These are phyloP conservation scores for Agrilus planipennis DNA, from an alignment of 1,140 invertebrate genomes.

Conservation along the genomic window DNA sequence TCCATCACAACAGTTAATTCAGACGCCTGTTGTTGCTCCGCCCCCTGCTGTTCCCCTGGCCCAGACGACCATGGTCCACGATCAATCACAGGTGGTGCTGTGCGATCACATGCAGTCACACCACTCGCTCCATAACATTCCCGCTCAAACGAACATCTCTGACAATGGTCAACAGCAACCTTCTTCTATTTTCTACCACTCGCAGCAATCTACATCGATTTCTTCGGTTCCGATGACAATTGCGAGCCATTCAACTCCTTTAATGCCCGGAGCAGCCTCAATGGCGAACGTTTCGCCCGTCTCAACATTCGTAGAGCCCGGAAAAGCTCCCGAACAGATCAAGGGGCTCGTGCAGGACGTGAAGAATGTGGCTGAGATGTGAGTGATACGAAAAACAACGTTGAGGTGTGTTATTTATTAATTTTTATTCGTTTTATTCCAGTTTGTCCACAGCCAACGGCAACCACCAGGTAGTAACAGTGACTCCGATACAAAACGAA, in stretches of 20 bases:
- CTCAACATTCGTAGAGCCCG: background rate
- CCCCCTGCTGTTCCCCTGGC: background rate
- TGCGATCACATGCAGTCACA: background rate
- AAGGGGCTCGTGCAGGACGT: constrained; percentile 17
- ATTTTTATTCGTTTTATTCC: too few relatives aligned
- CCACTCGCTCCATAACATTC: background rate
- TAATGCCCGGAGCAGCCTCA: background rate
- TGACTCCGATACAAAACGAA: background rate
- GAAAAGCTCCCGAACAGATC: constrained; percentile 13
- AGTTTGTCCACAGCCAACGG: too few relatives aligned
- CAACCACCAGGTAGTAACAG: too few relatives aligned
- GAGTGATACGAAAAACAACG: too few relatives aligned
- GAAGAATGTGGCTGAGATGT: constrained; percentile 19
- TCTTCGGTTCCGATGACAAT: too few relatives aligned
- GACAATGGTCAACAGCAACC: too few relatives aligned
- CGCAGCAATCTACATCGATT: too few relatives aligned
- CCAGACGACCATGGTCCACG: constrained; percentile 1
- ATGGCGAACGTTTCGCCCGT: background rate
- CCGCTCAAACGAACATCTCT: too few relatives aligned
- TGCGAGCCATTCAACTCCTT: background rate
- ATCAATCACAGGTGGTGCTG: constrained; percentile 10
- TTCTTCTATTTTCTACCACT: too few relatives aligned
- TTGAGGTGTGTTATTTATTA: too few relatives aligned
- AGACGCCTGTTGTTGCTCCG: constrained; percentile 6
- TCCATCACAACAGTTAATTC: constrained; percentile 4